A percentile compares a stretch with the other conserved stretches of the same genome.
Evolutionary conservation across 2,797 vertebrate species (phyloP).

Genomic region (Muscicapa striata): DNA sequence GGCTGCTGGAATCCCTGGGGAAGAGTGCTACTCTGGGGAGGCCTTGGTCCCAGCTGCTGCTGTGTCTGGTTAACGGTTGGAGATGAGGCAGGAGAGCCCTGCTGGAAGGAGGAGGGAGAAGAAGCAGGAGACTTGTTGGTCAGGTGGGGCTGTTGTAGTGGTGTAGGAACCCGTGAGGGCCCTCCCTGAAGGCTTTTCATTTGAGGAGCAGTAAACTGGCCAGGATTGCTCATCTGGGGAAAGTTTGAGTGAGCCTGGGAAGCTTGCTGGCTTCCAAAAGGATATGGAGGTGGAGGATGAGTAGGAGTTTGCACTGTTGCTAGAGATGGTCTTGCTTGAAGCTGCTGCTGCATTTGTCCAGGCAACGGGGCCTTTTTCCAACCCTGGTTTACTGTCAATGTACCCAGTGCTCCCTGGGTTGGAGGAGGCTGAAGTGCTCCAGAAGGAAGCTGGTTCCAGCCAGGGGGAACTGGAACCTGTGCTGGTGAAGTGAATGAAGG

Average conservation of each 20-base stretch:
- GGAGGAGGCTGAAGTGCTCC: slow-evolving; percentile 89
- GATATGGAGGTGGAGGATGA: slow-evolving; percentile 97
- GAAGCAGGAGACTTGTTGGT: slow-evolving; percentile 96
- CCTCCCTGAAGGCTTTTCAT: slow-evolving; percentile 92
- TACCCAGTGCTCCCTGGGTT: slow-evolving; percentile 84
- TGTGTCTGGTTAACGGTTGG: slow-evolving; percentile 91
- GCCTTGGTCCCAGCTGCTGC: slow-evolving; percentile 88
- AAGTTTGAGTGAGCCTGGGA: slow-evolving; percentile 91
- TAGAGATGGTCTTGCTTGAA: slow-evolving; percentile 89
- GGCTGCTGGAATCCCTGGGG: slow-evolving; percentile 94
- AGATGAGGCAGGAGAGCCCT: slow-evolving; percentile 94
- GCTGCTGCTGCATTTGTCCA: slow-evolving; percentile 85
- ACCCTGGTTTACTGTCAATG: slow-evolving; percentile 79
- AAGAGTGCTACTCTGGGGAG: slow-evolving; percentile 83
- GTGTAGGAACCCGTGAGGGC: slow-evolving; percentile 87
- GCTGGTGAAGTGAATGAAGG: slow-evolving; percentile 89
- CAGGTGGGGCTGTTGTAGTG: slow-evolving; percentile 90
- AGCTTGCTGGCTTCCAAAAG: slow-evolving; percentile 97
- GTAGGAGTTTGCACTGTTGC: slow-evolving; percentile 93
- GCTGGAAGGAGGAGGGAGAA: slow-evolving; percentile 96
- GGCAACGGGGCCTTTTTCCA: slow-evolving; percentile 94
- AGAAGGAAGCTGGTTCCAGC: slow-evolving; percentile 94
- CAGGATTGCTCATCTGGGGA: slow-evolving; percentile 85
- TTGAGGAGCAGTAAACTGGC: slow-evolving; percentile 94
- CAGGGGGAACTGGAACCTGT: slow-evolving; percentile 91